These are phyloP conservation scores for Anarhynchus alexandrinus DNA, from an alignment of 2,113 vertebrate species.

Conservation along the genomic window DNA sequence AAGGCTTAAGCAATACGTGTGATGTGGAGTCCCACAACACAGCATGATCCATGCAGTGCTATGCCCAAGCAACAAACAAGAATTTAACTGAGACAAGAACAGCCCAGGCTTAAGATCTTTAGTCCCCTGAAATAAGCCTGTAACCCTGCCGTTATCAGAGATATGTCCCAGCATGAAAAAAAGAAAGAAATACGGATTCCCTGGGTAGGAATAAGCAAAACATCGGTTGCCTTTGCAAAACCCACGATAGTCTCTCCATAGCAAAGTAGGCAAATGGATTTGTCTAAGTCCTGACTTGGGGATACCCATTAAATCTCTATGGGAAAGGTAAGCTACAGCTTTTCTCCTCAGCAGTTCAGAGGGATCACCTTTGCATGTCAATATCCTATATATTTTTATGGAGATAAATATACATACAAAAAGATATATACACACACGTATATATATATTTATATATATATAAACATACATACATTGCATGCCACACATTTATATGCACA, in stretches of 20 bases:
- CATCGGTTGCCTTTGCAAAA: neutral
- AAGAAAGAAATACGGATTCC: neutral
- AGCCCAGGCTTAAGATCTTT: neutral
- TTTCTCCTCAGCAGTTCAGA: neutral
- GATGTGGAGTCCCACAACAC: neutral
- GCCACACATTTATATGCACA: neutral
- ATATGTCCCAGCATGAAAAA: neutral
- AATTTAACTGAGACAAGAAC: neutral
- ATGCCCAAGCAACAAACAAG: neutral
- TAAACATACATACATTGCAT: neutral
- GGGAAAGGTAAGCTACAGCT: neutral
- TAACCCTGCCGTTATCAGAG: neutral
- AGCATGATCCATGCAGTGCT: neutral
- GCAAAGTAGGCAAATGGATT: neutral
- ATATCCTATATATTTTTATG: neutral
- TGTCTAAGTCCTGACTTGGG: neutral
- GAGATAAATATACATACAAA: too few relatives aligned
- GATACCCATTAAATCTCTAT: neutral
- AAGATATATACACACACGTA: fast-evolving
- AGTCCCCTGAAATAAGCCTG: neutral
- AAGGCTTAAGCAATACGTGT: neutral
- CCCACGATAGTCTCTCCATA: neutral
- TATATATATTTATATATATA: neutral
- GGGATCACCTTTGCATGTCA: neutral
- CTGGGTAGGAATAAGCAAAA: neutral